A percentile compares a stretch with the other conserved stretches of the same genome.
Conservation (phyloP, 2,797 vertebrate genomes). For the Gymnothorax reevesii region DNA sequence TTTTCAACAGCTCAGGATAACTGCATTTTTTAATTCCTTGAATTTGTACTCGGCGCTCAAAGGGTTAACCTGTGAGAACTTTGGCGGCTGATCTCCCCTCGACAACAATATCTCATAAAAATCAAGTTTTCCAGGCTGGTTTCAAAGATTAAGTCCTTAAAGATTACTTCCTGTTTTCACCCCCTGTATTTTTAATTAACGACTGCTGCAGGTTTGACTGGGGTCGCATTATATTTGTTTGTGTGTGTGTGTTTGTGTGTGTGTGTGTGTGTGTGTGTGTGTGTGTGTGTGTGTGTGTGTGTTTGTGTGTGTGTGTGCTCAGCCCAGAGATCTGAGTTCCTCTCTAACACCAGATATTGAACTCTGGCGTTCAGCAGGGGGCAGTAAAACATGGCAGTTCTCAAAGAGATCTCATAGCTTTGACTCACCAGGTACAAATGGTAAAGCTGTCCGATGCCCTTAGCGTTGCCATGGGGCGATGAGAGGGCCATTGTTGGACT, state of each 20-base stretch:
- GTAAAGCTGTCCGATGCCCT: not conserved
- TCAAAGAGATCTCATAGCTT: not conserved
- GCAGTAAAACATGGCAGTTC: not conserved
- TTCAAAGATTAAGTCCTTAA: not conserved
- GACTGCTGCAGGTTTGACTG: not conserved
- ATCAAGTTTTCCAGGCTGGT: not conserved
- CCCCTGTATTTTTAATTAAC: not conserved
- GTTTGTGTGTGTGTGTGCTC: too few species aligned
- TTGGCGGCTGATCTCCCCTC: not conserved
- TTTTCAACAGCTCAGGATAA: too few species aligned
- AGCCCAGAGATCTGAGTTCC: not conserved
- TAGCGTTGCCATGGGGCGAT: not conserved
- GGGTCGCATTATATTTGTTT: not conserved
- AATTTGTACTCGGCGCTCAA: too few species aligned
- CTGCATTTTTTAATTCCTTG: too few species aligned
- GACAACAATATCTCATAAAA: not conserved
- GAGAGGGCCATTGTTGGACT: not conserved
- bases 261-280: too few species aligned
- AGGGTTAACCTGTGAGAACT: not conserved
- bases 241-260: too few species aligned
- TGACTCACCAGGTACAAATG: not conserved
- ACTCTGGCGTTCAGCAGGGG: not conserved
- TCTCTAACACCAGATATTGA: not conserved
- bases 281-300: too few species aligned
- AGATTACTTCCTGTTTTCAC: not conserved